Evolutionary conservation across 1,140 invertebrate species (phyloP), one percentile per base, ranked within the genome.

Genomic region (Sitophilus oryzae): DNA sequence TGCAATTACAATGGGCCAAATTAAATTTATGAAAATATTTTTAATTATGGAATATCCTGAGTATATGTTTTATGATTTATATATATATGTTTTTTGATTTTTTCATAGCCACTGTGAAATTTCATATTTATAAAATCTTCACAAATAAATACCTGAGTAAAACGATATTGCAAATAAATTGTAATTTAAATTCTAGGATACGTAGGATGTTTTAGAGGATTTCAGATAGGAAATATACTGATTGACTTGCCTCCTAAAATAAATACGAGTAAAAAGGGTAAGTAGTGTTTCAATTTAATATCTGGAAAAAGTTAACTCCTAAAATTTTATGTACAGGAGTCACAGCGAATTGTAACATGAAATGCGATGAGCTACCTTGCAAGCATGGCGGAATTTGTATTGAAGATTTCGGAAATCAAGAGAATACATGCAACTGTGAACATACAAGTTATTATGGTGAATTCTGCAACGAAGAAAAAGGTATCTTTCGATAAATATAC

Each of bases 401-500:
- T 6, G 92, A 96, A 71, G 85, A 91, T 68, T 95, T 94, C 69
- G 82, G 82, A n/a, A 83, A 86, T 44, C 85, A 86, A 46, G 79
- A 87, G 58, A 88, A 85, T 52, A 83, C 83, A 4, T 96, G 93
- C 69, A 84, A 94, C 59, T 96, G 93, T 65, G 84, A 91, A 52
- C 76, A 86, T 15, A 95, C 89, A 3, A 93, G 88, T 46, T 94
- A 91, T 68, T 86, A 89, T 62, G 91, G 91, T 35, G 86, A 91
- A 63, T 79, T 79, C 56, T 83, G 79, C 62, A 78, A 80, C 68
- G 74, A 79, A 76, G 90, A 93, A 68, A 90, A 90, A 69, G 90
- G 52, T 54, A 30, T 30, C 25, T 11, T 6, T 5, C 11, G 25
- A 30, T 6, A 30, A 30, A 30, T 30, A 6, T 6, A 30, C 5